phyloP scores from a whole-genome alignment of 2,888 invertebrate species.

The Harmothoe impar region DNA sequence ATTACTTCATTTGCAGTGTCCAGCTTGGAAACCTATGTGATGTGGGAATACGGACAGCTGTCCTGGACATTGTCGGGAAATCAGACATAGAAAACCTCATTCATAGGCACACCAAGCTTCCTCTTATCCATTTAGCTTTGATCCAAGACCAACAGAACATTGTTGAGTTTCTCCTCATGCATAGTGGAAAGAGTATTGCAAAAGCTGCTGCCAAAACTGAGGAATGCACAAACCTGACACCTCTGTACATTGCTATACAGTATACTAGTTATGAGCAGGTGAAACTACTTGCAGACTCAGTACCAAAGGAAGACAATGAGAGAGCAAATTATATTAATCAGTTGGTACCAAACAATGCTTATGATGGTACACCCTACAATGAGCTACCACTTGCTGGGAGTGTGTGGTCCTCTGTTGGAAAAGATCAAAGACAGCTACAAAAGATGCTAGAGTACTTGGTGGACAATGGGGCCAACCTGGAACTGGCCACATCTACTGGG shows the following conservation, averaged over 20 bases:
- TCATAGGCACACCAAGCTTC: neutral
- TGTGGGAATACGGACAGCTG: neutral
- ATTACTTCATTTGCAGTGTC: too few species aligned
- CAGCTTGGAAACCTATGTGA: neutral
- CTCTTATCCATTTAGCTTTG: neutral
- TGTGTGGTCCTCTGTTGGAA: neutral
- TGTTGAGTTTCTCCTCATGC: neutral
- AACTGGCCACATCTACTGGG: neutral
- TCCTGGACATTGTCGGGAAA: neutral
- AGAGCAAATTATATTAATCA: neutral
- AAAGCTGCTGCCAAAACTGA: neutral
- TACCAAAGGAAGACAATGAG: neutral
- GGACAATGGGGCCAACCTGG: neutral
- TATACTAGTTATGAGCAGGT: neutral
- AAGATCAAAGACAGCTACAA: neutral
- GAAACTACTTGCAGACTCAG: neutral
- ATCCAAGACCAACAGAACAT: neutral
- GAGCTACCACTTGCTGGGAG: neutral
- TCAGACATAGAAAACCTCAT: neutral
- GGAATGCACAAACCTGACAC: neutral
- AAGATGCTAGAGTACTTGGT: neutral
- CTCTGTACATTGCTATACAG: conserved; percentile 5
- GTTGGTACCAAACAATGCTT: neutral
- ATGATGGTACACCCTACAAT: neutral
- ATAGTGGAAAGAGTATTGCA: neutral